phyloP scores from a whole-genome alignment of 1,140 invertebrate species.

The Drosophila erecta region DNA sequence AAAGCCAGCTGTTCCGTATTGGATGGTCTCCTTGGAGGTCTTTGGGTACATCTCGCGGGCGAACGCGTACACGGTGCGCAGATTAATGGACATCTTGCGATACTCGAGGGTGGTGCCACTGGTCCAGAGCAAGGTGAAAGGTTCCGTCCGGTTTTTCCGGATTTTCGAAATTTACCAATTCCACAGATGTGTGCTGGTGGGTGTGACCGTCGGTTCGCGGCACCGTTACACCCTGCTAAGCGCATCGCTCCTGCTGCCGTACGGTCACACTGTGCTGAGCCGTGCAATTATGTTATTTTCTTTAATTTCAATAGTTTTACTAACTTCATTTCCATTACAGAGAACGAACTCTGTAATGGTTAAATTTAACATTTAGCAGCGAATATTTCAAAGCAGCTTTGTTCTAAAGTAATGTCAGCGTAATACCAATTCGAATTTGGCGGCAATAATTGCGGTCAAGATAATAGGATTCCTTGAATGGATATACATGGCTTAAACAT shows the following conservation, averaged over 20 bases:
- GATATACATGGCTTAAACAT: too few species aligned
- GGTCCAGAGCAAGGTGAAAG: slow-evolving; percentile 34
- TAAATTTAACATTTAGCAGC: neutral
- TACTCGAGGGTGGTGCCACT: slow-evolving; percentile 7
- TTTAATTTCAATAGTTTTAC: neutral
- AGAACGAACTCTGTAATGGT: too few species aligned
- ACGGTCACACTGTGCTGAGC: slow-evolving; percentile 2
- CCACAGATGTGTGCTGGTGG: slow-evolving; percentile 17
- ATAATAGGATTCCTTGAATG: neutral
- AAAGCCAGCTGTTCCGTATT: slow-evolving; percentile 90
- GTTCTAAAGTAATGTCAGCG: neutral
- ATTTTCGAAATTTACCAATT: slow-evolving; percentile 51
- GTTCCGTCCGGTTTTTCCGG: slow-evolving; percentile 43
- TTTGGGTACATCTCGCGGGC: slow-evolving; percentile 91
- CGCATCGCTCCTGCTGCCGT: neutral
- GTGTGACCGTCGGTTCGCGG: slow-evolving; percentile 8
- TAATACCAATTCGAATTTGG: slow-evolving; percentile 8
- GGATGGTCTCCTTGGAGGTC: slow-evolving; percentile 86
- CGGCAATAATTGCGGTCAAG: neutral
- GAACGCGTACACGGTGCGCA: slow-evolving; percentile 87
- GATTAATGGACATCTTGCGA: slow-evolving; percentile 77
- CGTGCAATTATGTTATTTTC: neutral
- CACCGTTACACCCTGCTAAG: neutral
- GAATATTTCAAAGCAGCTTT: neutral
- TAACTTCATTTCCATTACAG: neutral